phyloP scores from a whole-genome alignment of 2,888 invertebrate species.

The Apodemia hepburni region DNA sequence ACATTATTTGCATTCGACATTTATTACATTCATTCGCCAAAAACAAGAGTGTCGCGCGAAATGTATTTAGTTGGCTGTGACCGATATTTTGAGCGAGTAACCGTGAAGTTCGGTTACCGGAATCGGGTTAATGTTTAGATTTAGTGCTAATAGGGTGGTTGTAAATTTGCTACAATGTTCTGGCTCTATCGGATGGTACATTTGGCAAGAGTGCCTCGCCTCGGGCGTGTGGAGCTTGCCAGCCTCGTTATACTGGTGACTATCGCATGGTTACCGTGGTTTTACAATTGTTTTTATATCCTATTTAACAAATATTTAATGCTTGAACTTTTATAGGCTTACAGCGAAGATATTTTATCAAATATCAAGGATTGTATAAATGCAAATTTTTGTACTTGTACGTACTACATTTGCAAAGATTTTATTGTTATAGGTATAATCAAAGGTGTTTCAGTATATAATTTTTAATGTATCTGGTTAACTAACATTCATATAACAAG shows the following conservation, averaged over 20 bases:
- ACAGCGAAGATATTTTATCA: background rate
- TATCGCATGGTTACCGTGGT: slow-evolving; percentile 49
- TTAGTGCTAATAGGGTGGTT: slow-evolving; percentile 78
- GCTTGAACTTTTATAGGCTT: slow-evolving; percentile 2
- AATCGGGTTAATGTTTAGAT: slow-evolving; percentile 80
- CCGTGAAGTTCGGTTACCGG: slow-evolving; percentile 69
- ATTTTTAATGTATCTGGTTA: no score
- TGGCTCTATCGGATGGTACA: slow-evolving; percentile 75
- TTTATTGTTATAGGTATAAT: no score
- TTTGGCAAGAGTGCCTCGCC: slow-evolving; percentile 68
- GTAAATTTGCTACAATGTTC: slow-evolving; percentile 75
- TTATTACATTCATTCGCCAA: slow-evolving; percentile 18
- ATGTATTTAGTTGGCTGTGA: slow-evolving; percentile 51
- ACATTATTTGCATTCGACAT: slow-evolving; percentile 13
- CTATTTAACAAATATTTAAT: slow-evolving; percentile 32
- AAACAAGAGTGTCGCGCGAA: slow-evolving; percentile 40
- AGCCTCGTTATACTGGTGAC: slow-evolving; percentile 57
- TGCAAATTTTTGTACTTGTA: no score
- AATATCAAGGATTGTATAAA: no score
- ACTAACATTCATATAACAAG: no score
- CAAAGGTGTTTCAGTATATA: no score
- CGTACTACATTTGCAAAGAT: no score
- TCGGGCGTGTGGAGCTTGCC: slow-evolving; percentile 53
- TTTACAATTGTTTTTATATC: slow-evolving; percentile 64
- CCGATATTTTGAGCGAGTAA: slow-evolving; percentile 59